Percentiles rank a stretch among this genome's conserved stretches.
phyloP scores from a whole-genome alignment of 2,797 vertebrate species.

The Micromesistius poutassou region DNA sequence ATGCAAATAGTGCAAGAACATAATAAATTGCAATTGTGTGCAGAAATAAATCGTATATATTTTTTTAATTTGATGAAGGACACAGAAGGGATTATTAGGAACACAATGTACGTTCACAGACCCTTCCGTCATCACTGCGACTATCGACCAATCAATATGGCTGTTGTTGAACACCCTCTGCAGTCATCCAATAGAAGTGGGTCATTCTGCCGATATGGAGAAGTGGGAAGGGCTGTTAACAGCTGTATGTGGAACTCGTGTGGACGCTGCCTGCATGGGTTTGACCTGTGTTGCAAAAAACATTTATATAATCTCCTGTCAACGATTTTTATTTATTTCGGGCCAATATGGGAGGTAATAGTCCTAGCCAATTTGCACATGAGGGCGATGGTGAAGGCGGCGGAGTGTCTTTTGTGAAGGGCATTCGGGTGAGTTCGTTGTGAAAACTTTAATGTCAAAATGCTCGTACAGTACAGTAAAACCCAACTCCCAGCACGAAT shows the following conservation, averaged over 20 bases:
- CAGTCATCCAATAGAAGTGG: slow-evolving; percentile 53
- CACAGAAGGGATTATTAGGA: slow-evolving; percentile 8
- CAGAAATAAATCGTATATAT: slow-evolving; percentile 25
- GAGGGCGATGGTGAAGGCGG: slow-evolving; percentile 47
- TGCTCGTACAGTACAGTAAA: not conserved
- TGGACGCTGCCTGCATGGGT: not conserved
- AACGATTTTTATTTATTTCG: not conserved
- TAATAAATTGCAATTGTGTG: not conserved
- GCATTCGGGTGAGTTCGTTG: slow-evolving; percentile 70
- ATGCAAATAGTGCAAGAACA: not conserved
- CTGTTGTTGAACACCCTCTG: slow-evolving; percentile 34
- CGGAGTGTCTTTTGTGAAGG: slow-evolving; percentile 66
- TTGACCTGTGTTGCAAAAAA: slow-evolving; percentile 25
- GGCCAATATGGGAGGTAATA: slow-evolving; percentile 67
- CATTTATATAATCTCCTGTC: not conserved
- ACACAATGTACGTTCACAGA: slow-evolving; percentile 55
- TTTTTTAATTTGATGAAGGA: not conserved
- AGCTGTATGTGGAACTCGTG: slow-evolving; percentile 13
- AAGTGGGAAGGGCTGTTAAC: slow-evolving; percentile 35
- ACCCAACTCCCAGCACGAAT: too few relatives aligned
- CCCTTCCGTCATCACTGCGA: not conserved
- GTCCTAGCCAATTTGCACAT: slow-evolving; percentile 53
- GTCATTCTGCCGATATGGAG: slow-evolving; percentile 2
- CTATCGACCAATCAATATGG: slow-evolving; percentile 51
- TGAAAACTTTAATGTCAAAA: not conserved